These are phyloP conservation scores for Leucophenga varia DNA, from an alignment of 1,140 invertebrate species.

Conservation along the genomic window DNA sequence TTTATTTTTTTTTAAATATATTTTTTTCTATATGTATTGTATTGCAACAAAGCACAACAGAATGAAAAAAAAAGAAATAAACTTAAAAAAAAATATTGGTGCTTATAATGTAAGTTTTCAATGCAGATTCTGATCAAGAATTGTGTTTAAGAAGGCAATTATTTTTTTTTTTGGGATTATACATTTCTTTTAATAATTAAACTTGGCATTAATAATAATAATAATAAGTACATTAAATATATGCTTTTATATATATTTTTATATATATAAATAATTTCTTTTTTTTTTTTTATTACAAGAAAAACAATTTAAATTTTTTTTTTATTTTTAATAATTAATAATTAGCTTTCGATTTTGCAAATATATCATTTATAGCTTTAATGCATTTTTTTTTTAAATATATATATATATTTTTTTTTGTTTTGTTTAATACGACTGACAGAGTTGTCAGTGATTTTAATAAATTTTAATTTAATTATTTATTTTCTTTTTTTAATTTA, in stretches of 20 bases:
- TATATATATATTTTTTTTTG: conserved; percentile 17
- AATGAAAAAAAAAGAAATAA: no score
- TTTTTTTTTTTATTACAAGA: background rate
- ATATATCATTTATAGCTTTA: conserved; percentile 19
- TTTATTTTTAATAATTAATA: background rate
- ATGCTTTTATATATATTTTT: conserved; percentile 23
- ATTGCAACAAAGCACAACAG: no score
- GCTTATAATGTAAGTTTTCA: no score
- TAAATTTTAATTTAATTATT: no score
- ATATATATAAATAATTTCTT: conserved; percentile 21
- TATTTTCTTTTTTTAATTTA: no score
- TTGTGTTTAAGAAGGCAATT: no score
- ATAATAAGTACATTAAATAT: conserved; percentile 35
- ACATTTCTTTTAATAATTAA: background rate
- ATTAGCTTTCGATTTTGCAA: background rate
- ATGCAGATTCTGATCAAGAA: no score
- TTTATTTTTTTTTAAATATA: no score
- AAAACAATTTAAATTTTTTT: background rate
- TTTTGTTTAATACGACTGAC: conserved; percentile 10
- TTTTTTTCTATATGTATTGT: no score
- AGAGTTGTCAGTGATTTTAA: no score
- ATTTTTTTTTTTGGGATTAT: background rate
- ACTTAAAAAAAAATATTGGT: no score
- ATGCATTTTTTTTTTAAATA: conserved; percentile 3
- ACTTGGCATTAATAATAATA: background rate